Conservation (phyloP, 2,113 vertebrate species). For the Carettochelys insculpta region DNA sequence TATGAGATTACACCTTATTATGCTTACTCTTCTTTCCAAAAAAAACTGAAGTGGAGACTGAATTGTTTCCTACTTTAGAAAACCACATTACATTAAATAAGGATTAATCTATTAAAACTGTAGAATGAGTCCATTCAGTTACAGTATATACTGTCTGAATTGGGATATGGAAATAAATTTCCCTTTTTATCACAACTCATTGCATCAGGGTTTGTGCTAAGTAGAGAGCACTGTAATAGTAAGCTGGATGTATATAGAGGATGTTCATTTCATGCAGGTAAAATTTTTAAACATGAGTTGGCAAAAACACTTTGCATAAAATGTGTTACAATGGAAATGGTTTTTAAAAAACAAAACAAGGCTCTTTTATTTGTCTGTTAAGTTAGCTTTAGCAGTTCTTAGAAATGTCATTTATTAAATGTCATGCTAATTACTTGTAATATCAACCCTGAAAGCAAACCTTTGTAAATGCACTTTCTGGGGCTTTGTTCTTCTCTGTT, state of each 20-base stretch:
- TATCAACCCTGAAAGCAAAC: slow-evolving; percentile 55
- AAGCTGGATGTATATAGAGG: slow-evolving; percentile 10
- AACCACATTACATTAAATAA: slow-evolving; percentile 2
- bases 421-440: slow-evolving; percentile 68
- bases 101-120: slow-evolving; percentile 46
- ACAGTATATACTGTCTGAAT: slow-evolving; percentile 7
- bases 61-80: slow-evolving; percentile 38
- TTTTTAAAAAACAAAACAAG: slow-evolving; percentile 36
- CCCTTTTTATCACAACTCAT: slow-evolving; percentile 46
- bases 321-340: slow-evolving; percentile 41
- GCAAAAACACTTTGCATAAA: slow-evolving; percentile 41
- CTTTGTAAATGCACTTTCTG: slow-evolving; percentile 51
- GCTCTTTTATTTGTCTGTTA: slow-evolving; percentile 53
- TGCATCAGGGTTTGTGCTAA: slow-evolving; percentile 37
- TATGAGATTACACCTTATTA: slow-evolving; percentile 21
- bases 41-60: neutral
- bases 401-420: slow-evolving; percentile 70
- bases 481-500: slow-evolving; percentile 43
- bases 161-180: slow-evolving; percentile 55
- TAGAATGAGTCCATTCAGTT: neutral
- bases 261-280: slow-evolving; percentile 46
- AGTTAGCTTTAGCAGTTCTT: slow-evolving; percentile 48
- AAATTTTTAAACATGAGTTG: slow-evolving; percentile 58
- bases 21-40: neutral
- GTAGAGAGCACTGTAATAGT: slow-evolving; percentile 7